Evolutionary conservation across 2,797 vertebrate species (phyloP).

Genomic region (Enteromius anoplus): DNA sequence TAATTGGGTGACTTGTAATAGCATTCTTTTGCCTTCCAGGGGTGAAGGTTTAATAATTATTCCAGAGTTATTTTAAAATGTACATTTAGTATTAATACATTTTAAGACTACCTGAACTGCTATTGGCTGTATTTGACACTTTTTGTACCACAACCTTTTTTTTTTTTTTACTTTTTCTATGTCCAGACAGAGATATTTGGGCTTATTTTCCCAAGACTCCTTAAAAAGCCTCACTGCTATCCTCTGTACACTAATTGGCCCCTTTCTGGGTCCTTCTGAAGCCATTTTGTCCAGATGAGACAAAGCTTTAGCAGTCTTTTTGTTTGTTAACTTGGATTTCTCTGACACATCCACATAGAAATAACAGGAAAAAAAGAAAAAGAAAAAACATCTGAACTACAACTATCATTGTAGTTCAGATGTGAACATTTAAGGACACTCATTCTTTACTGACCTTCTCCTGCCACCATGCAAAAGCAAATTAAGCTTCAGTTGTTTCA

Average conservation of each 20-base stretch:
- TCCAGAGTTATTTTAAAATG: not conserved
- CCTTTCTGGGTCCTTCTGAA: slow-evolving; percentile 63
- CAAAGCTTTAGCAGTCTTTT: slow-evolving; percentile 20
- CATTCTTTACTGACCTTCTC: slow-evolving; percentile 56
- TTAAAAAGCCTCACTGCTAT: slow-evolving; percentile 70
- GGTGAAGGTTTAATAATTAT: not conserved
- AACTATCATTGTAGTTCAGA: too few species aligned
- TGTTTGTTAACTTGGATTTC: slow-evolving; percentile 43
- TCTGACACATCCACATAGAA: slow-evolving; percentile 36
- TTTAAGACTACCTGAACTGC: not conserved
- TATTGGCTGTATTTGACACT: not conserved
- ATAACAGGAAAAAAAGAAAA: slow-evolving; percentile 12
- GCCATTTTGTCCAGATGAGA: slow-evolving; percentile 65
- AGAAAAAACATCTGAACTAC: too few species aligned
- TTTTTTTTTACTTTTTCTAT: slow-evolving; percentile 30
- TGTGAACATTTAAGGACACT: slow-evolving; percentile 53
- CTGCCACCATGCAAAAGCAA: slow-evolving; percentile 63
- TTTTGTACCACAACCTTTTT: not conserved
- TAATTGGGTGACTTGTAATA: slow-evolving; percentile 4
- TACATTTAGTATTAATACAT: not conserved
- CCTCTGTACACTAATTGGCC: slow-evolving; percentile 67
- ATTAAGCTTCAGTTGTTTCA: slow-evolving; percentile 64
- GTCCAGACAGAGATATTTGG: slow-evolving; percentile 60
- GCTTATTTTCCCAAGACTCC: slow-evolving; percentile 61
- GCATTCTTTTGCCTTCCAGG: not conserved